A percentile compares a stretch with the other conserved stretches of the same genome.
Evolutionary conservation across 1,140 invertebrate genomes (phyloP).

Genomic region (Tenebrio molitor): DNA sequence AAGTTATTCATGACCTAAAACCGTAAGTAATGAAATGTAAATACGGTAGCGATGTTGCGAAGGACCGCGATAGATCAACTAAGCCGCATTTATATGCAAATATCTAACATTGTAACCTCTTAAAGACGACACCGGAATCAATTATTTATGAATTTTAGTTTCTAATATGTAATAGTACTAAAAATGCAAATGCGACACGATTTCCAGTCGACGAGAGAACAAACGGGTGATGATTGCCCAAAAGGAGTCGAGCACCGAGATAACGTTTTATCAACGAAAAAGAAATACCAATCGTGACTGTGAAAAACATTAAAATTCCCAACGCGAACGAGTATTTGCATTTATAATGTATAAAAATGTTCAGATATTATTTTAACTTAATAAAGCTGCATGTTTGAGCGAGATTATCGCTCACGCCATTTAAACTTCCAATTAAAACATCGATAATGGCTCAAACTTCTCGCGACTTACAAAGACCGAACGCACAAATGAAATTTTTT

Average conservation of each 20-base stretch:
- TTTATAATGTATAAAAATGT: slow-evolving; percentile 43
- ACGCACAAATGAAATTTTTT: slow-evolving; percentile 19
- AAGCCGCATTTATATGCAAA: slow-evolving; percentile 37
- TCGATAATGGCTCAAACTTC: slow-evolving; percentile 33
- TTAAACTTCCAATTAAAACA: slow-evolving; percentile 33
- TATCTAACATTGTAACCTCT: slow-evolving; percentile 33
- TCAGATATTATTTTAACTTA: slow-evolving; percentile 36
- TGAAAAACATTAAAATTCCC: slow-evolving; percentile 43
- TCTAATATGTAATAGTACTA: slow-evolving; percentile 28
- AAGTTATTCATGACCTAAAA: slow-evolving; percentile 37
- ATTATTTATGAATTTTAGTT: slow-evolving; percentile 34
- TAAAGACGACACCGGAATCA: slow-evolving; percentile 32
- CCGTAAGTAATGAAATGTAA: slow-evolving; percentile 37
- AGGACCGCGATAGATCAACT: slow-evolving; percentile 38
- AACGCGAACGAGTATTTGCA: slow-evolving; percentile 41
- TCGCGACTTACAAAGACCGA: not conserved
- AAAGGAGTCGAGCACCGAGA: slow-evolving; percentile 27
- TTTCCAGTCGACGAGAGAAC: slow-evolving; percentile 2
- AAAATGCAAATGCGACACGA: slow-evolving; percentile 28
- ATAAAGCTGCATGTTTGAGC: slow-evolving; percentile 35
- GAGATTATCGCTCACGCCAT: slow-evolving; percentile 34
- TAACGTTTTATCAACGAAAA: slow-evolving; percentile 13
- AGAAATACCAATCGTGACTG: slow-evolving; percentile 41
- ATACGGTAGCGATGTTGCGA: slow-evolving; percentile 32
- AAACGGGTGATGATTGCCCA: slow-evolving; percentile 27